Evolutionary conservation across 2,797 vertebrate species (phyloP).

Genomic region (Falco peregrinus): DNA sequence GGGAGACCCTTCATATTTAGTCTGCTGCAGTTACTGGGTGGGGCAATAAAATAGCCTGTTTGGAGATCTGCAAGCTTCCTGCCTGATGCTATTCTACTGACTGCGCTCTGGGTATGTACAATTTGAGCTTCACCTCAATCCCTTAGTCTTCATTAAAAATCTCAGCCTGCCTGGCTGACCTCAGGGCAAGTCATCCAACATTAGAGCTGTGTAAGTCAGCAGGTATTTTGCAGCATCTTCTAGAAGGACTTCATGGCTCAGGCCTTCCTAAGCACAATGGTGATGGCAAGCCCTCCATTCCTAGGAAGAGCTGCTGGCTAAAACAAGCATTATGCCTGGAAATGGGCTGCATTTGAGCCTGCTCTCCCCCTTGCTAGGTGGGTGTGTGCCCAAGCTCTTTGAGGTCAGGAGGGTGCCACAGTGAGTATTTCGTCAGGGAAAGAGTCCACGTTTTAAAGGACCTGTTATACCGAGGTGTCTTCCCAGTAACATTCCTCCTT

Average conservation of each 20-base stretch:
- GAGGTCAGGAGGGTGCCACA: not conserved
- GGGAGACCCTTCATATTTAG: not conserved
- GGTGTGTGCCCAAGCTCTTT: not conserved
- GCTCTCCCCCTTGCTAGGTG: not conserved
- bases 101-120: not conserved
- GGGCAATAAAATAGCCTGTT: not conserved
- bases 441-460: rapidly evolving
- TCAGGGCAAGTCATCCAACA: not conserved
- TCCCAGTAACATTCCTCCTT: not conserved
- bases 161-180: not conserved
- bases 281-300: not conserved
- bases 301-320: not conserved
- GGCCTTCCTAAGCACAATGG: not conserved
- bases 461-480: rapidly evolving
- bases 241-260: not conserved
- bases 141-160: not conserved
- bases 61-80: not conserved
- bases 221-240: not conserved
- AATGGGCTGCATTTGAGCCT: not conserved
- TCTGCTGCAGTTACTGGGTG: not conserved
- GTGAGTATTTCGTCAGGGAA: not conserved
- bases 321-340: not conserved
- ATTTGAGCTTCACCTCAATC: not conserved
- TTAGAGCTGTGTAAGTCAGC: too few species aligned
- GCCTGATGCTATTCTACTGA: not conserved